phyloP scores from a whole-genome alignment of 2,113 vertebrate species.

The Stictonetta naevosa region DNA sequence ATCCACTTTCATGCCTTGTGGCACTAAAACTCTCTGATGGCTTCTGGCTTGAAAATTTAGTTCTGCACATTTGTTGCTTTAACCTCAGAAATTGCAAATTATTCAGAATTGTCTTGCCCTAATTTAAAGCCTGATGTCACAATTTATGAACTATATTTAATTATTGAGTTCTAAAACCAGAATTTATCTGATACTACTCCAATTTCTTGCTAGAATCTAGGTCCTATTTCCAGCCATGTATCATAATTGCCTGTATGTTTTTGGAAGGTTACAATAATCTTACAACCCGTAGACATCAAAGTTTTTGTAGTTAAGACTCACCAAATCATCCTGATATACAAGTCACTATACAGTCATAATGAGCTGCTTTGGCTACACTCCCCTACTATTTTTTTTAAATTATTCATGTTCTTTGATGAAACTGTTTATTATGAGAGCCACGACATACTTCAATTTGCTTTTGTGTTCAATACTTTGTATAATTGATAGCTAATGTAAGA shows the following conservation, averaged over 20 bases:
- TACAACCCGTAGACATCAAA: conserved; percentile 44
- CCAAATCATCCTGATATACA: conserved; percentile 7
- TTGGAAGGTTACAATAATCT: conserved; percentile 29
- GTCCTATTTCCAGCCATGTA: background rate
- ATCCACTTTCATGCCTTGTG: background rate
- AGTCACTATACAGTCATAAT: background rate
- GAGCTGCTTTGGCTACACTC: conserved; percentile 14
- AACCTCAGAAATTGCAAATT: background rate
- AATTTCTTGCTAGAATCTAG: conserved; percentile 20
- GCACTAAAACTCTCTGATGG: background rate
- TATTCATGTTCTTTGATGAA: background rate
- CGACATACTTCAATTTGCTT: background rate
- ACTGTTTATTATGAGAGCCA: background rate
- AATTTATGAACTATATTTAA: conserved; percentile 56
- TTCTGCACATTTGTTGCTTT: background rate
- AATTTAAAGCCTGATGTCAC: conserved; percentile 42
- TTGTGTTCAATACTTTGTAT: background rate
- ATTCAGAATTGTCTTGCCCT: background rate
- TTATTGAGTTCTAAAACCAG: conserved; percentile 33
- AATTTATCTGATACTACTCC: conserved; percentile 29
- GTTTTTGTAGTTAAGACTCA: conserved; percentile 36
- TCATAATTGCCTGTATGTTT: conserved; percentile 16
- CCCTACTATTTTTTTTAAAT: background rate
- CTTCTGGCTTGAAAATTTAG: background rate
- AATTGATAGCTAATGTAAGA: background rate